phyloP scores from a whole-genome alignment of 2,888 invertebrate genomes.

The Synanthedon andrenaeformis region DNA sequence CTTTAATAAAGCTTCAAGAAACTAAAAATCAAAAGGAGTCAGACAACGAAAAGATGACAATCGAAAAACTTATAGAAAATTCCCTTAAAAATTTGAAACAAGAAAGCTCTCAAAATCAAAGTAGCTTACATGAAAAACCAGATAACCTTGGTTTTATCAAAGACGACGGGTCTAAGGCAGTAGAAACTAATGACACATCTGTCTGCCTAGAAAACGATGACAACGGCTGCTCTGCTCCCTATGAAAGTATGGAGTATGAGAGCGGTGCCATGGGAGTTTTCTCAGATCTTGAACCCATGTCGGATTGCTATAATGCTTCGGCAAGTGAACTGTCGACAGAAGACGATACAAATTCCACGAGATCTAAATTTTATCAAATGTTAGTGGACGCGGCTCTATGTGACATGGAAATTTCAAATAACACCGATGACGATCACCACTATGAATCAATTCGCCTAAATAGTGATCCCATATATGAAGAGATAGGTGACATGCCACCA shows the following conservation, averaged over 20 bases:
- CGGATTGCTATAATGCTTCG: slow-evolving; percentile 80
- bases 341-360: slow-evolving; percentile 73
- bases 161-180: slow-evolving; percentile 23
- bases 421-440: slow-evolving; percentile 75
- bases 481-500: slow-evolving; percentile 80
- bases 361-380: slow-evolving; percentile 81
- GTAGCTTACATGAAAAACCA: slow-evolving; percentile 18
- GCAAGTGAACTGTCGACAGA: slow-evolving; percentile 74
- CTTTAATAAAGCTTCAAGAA: slow-evolving; percentile 72
- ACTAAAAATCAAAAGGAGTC: slow-evolving; percentile 56
- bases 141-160: slow-evolving; percentile 28
- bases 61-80: slow-evolving; percentile 66
- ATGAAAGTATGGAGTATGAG: slow-evolving; percentile 80
- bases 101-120: slow-evolving; percentile 27
- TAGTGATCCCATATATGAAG: slow-evolving; percentile 83
- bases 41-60: slow-evolving; percentile 50
- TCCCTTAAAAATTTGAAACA: slow-evolving; percentile 54
- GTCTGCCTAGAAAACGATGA: slow-evolving; percentile 50
- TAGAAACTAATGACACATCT: slow-evolving; percentile 23
- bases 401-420: slow-evolving; percentile 75
- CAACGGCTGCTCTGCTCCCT: slow-evolving; percentile 77
- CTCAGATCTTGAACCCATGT: slow-evolving; percentile 69
- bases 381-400: slow-evolving; percentile 77
- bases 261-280: slow-evolving; percentile 67
- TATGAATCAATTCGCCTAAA: slow-evolving; percentile 78